These are phyloP conservation scores for Fulica atra DNA, from an alignment of 2,113 vertebrate species.

Conservation along the genomic window DNA sequence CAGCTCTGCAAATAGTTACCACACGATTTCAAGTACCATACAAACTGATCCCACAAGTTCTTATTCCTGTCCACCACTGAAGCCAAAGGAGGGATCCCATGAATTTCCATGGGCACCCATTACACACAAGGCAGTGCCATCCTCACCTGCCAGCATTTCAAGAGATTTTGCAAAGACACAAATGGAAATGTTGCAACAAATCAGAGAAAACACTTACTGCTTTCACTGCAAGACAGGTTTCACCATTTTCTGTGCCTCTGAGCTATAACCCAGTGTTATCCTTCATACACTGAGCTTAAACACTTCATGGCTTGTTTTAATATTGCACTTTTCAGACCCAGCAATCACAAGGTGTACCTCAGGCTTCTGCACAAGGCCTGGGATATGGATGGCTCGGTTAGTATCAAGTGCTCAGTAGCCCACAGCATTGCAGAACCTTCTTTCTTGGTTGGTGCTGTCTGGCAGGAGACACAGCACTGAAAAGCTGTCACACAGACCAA, in stretches of 20 bases:
- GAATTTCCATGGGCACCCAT: background rate
- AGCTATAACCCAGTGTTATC: slow-evolving; percentile 91
- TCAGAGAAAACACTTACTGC: background rate
- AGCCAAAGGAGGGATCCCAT: background rate
- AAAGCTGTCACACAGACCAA: background rate
- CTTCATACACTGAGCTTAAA: slow-evolving; percentile 93
- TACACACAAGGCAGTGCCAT: background rate
- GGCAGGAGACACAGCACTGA: background rate
- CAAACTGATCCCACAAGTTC: background rate
- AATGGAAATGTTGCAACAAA: background rate
- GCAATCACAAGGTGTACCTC: slow-evolving; percentile 79
- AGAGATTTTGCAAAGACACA: background rate
- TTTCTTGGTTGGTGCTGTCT: background rate
- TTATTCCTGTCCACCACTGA: background rate
- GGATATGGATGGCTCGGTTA: slow-evolving; percentile 82
- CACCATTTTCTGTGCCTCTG: slow-evolving; percentile 84
- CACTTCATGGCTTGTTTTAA: slow-evolving; percentile 83
- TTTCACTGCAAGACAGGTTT: background rate
- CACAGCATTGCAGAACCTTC: background rate
- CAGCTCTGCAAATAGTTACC: background rate
- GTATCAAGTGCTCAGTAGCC: slow-evolving; percentile 89
- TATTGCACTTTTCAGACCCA: slow-evolving; percentile 91
- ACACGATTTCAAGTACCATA: background rate
- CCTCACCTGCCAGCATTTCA: background rate
- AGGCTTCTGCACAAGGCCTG: slow-evolving; percentile 66